These are phyloP conservation scores for Notarius quadriscutis DNA, from an alignment of 2,113 vertebrate species.

Conservation along the genomic window DNA sequence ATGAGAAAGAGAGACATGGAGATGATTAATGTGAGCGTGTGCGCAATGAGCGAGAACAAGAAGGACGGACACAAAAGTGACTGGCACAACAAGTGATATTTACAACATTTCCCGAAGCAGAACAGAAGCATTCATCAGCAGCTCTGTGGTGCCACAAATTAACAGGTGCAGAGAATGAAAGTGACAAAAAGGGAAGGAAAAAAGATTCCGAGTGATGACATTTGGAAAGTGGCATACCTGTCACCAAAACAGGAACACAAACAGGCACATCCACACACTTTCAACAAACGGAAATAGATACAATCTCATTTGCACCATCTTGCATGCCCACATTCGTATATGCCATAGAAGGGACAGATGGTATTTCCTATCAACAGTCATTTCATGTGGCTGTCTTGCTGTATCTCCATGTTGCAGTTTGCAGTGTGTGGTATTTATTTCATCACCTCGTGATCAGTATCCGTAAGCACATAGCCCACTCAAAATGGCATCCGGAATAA, in stretches of 20 bases:
- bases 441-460: constrained; percentile 43
- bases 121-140: constrained; percentile 30
- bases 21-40: background rate
- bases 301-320: constrained; percentile 41
- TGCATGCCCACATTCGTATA: constrained; percentile 36
- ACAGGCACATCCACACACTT: constrained; percentile 45
- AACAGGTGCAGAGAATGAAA: constrained; percentile 33
- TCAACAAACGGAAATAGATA: constrained; percentile 50
- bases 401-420: constrained; percentile 38
- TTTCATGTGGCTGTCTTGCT: constrained; percentile 33
- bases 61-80: constrained; percentile 2
- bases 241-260: constrained; percentile 36
- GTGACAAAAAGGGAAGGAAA: background rate
- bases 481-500: constrained; percentile 44
- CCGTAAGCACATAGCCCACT: constrained; percentile 45
- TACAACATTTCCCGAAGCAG: constrained; percentile 7
- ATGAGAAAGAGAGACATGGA: background rate
- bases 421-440: constrained; percentile 52
- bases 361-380: constrained; percentile 48
- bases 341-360: constrained; percentile 38
- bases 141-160: constrained; percentile 32
- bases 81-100: constrained; percentile 30
- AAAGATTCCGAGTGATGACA: constrained; percentile 33
- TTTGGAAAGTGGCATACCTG: constrained; percentile 37
- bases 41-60: background rate